Conservation (phyloP, 1,140 invertebrate genomes). For the Pseudachorutes palmiensis region DNA sequence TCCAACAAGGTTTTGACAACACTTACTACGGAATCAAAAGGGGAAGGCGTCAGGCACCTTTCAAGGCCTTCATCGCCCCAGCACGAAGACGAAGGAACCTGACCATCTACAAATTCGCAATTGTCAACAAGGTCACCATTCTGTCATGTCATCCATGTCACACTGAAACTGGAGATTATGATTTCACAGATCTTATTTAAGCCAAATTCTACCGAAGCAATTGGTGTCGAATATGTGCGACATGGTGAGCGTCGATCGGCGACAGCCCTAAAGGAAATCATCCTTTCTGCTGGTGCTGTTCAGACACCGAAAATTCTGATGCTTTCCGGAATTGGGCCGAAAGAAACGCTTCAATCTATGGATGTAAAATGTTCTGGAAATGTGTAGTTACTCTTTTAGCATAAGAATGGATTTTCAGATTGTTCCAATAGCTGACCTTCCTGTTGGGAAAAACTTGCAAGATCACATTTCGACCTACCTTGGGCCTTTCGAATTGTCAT, state of each 20-base stretch:
- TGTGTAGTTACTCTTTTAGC: neutral
- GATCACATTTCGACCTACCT: constrained; percentile 41
- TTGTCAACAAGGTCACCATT: constrained; percentile 25
- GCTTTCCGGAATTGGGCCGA: constrained; percentile 49
- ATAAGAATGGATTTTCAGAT: constrained; percentile 32
- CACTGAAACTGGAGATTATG: neutral
- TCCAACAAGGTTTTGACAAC: constrained; percentile 24
- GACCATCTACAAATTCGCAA: constrained; percentile 25
- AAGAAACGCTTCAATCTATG: constrained; percentile 41
- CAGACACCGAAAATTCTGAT: constrained; percentile 45
- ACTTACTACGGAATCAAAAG: constrained; percentile 22
- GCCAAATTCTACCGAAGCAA: constrained; percentile 19
- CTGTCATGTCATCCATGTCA: neutral
- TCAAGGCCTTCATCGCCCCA: constrained; percentile 14
- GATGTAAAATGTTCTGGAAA: constrained; percentile 26
- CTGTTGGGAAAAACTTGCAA: constrained; percentile 45
- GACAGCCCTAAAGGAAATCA: constrained; percentile 40
- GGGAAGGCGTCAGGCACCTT: constrained; percentile 13
- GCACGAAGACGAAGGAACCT: constrained; percentile 14
- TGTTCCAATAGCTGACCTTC: constrained; percentile 39
- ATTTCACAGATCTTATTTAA: constrained; percentile 21
- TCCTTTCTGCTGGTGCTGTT: constrained; percentile 43
- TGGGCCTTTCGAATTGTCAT: constrained; percentile 22
- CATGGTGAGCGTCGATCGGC: constrained; percentile 21
- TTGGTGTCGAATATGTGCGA: constrained; percentile 32